A percentile compares a stretch with the other conserved stretches of the same genome.
These are phyloP conservation scores for Crocuta crocuta DNA, from an alignment of 2,113 vertebrate genomes.

Conservation along the genomic window DNA sequence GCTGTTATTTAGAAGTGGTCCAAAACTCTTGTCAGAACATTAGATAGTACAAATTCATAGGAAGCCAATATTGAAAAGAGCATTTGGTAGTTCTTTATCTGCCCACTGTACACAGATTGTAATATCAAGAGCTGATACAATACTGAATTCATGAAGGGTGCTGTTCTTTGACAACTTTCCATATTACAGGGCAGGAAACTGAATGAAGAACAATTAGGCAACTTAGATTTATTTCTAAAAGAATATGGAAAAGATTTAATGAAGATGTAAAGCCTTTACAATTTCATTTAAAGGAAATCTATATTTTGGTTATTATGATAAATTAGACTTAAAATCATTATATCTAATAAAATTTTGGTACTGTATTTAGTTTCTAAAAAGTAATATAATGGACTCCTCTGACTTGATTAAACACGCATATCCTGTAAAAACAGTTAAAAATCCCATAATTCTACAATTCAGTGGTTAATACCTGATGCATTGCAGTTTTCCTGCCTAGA, in stretches of 20 bases:
- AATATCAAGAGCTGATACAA: neutral
- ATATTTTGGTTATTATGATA: neutral
- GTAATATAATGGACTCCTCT: neutral
- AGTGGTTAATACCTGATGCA: neutral
- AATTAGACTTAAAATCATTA: conserved; percentile 15
- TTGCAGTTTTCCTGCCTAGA: neutral
- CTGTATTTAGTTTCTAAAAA: conserved; percentile 25
- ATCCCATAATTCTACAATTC: neutral
- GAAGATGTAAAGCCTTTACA: conserved; percentile 2
- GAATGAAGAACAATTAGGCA: conserved; percentile 2
- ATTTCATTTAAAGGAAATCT: neutral
- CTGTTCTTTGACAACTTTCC: neutral
- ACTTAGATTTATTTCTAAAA: conserved; percentile 6
- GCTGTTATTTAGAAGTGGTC: conserved; percentile 65
- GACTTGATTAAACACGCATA: neutral
- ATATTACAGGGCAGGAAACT: neutral
- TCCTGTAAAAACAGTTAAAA: neutral
- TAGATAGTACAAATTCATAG: neutral
- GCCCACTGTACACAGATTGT: neutral
- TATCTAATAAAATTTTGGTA: conserved; percentile 6
- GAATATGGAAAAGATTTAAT: neutral
- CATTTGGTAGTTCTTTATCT: conserved; percentile 5
- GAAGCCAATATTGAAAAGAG: conserved; percentile 22
- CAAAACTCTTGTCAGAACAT: conserved; percentile 61
- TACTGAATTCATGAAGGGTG: neutral